Conservation (phyloP, 2,888 invertebrate species). For the Ormyrus labotus region DNA sequence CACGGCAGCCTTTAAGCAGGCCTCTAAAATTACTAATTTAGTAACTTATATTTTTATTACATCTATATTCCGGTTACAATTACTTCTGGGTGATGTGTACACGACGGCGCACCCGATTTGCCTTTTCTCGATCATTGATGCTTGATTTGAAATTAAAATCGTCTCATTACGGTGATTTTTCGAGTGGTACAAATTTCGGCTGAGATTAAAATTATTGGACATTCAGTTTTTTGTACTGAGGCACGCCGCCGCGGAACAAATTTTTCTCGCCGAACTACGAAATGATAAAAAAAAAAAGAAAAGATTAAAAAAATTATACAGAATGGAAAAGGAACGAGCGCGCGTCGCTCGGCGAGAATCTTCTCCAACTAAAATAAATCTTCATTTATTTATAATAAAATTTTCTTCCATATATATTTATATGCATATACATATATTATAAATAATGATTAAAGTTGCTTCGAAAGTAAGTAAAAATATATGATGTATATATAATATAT, state of each 20-base stretch:
- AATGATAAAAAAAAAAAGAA: slow-evolving; percentile 20
- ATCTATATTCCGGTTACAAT: slow-evolving; percentile 28
- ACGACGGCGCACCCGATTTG: slow-evolving; percentile 3
- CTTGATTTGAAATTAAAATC: too few relatives aligned
- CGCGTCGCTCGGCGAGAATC: slow-evolving; percentile 38
- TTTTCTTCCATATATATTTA: slow-evolving; percentile 48
- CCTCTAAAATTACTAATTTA: slow-evolving; percentile 42
- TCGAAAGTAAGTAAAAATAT: slow-evolving; percentile 72
- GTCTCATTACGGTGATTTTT: too few relatives aligned
- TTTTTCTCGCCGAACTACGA: slow-evolving; percentile 25
- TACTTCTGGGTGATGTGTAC: slow-evolving; percentile 15
- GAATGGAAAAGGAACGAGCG: slow-evolving; percentile 29
- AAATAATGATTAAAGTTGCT: slow-evolving; percentile 69
- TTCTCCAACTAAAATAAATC: slow-evolving; percentile 44
- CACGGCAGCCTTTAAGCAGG: neutral
- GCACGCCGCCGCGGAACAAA: slow-evolving; percentile 17
- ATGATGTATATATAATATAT: slow-evolving; percentile 65
- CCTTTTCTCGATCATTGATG: neutral
- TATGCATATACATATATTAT: slow-evolving; percentile 62
- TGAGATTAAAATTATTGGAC: neutral
- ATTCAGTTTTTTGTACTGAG: neutral
- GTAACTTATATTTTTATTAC: slow-evolving; percentile 39
- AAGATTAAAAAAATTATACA: slow-evolving; percentile 1
- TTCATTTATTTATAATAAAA: slow-evolving; percentile 47
- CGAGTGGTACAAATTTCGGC: neutral